Evolutionary conservation across 2,113 vertebrate species (phyloP).

Genomic region (Charadrius vociferus): DNA sequence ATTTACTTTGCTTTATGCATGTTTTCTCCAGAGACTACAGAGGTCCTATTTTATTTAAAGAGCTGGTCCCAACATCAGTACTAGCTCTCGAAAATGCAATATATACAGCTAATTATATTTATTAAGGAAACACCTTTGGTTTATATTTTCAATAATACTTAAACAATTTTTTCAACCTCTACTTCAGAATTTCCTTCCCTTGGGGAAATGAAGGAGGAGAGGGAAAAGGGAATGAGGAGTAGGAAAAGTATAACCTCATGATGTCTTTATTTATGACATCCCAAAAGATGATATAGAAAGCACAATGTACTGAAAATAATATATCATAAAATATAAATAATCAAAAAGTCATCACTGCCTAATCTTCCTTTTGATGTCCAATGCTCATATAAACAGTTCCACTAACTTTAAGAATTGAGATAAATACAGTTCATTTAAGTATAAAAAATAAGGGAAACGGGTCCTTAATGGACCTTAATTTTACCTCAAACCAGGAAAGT

Average conservation of each 20-base stretch:
- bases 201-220: neutral
- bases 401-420: neutral
- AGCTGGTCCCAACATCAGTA: conserved; percentile 75
- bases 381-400: neutral
- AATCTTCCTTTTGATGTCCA: neutral
- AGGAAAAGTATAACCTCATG: neutral
- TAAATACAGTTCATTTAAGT: neutral
- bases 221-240: neutral
- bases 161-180: conserved; percentile 69
- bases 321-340: neutral
- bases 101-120: conserved; percentile 79
- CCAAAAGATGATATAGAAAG: neutral
- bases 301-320: neutral
- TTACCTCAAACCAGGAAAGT: neutral
- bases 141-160: conserved; percentile 76
- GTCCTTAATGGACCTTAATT: neutral
- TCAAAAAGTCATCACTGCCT: neutral
- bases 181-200: conserved; percentile 54
- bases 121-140: conserved; percentile 75
- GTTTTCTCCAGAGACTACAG: conserved; percentile 83
- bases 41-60: conserved; percentile 93
- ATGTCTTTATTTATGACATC: neutral
- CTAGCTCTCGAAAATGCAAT: conserved; percentile 73
- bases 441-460: neutral
- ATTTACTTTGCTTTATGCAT: conserved; percentile 93